A percentile compares a stretch with the other conserved stretches of the same genome.
phyloP scores from a whole-genome alignment of 2,797 vertebrate species.

The Geotrypetes seraphini region DNA sequence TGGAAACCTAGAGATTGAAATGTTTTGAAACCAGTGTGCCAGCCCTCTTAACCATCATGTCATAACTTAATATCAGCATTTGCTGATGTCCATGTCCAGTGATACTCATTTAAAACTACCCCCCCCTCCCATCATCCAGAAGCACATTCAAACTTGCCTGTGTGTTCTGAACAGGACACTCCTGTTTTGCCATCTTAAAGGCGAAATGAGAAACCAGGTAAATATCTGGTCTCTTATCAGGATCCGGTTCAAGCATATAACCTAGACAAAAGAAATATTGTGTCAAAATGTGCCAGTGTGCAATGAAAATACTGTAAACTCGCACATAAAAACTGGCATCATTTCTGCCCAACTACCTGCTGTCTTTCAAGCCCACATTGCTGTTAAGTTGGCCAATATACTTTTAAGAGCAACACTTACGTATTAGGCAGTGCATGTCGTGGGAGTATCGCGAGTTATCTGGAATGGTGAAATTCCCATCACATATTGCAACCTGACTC shows the following conservation, averaged over 20 bases:
- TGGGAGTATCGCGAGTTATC: conserved; percentile 91
- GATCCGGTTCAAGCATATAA: conserved; percentile 95
- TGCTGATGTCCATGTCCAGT: too few species aligned
- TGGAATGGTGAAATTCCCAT: conserved; percentile 94
- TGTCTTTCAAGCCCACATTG: too few species aligned
- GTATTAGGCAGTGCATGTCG: conserved; percentile 96
- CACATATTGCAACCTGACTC: conserved; percentile 96
- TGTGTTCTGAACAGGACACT: conserved; percentile 80
- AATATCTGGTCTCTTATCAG: conserved; percentile 89
- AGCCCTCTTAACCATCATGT: too few species aligned
- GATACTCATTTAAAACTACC: not conserved
- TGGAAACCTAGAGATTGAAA: too few species aligned
- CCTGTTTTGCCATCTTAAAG: conserved; percentile 79
- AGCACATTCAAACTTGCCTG: conserved; percentile 55
- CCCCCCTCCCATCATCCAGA: fast-evolving
- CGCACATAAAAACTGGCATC: too few species aligned
- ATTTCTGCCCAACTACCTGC: too few species aligned
- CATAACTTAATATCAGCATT: too few species aligned
- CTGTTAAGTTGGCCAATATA: too few species aligned
- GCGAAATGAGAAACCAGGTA: conserved; percentile 94
- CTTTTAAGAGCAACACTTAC: conserved; percentile 57
- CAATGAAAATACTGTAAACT: too few species aligned
- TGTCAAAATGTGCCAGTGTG: too few species aligned
- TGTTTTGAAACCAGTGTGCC: too few species aligned
- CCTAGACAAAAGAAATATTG: conserved; percentile 53